Evolutionary conservation across 2,888 invertebrate species (phyloP).

Genomic region (Heliothis peltigera): DNA sequence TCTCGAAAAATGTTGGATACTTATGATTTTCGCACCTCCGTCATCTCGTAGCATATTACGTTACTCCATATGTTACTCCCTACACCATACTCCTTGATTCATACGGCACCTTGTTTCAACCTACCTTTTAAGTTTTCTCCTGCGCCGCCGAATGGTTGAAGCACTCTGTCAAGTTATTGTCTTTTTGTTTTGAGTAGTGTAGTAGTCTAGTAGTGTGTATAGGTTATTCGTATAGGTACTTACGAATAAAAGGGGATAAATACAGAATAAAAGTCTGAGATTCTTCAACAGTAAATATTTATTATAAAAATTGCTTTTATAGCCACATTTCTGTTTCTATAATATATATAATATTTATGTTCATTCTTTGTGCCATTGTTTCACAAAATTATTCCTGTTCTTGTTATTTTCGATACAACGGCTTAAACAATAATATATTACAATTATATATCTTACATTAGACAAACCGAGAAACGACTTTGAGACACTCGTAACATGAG

Average conservation of each 20-base stretch:
- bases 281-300: constrained; percentile 90
- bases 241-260: neutral
- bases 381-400: constrained; percentile 90
- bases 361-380: constrained; percentile 90
- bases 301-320: constrained; percentile 90
- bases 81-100: no score
- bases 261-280: constrained; percentile 77
- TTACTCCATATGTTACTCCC: no score
- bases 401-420: constrained; percentile 89
- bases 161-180: neutral
- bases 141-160: neutral
- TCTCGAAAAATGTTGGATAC: no score
- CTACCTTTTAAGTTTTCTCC: neutral
- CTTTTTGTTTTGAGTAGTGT: neutral
- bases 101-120: neutral
- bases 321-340: constrained; percentile 90
- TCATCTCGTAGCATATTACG: no score
- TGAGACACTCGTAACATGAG: constrained; percentile 82
- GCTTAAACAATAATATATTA: constrained; percentile 89
- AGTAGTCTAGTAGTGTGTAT: neutral
- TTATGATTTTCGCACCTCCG: no score
- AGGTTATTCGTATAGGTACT: constrained; percentile 1
- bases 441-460: constrained; percentile 87
- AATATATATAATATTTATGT: constrained; percentile 90
- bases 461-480: constrained; percentile 84